A percentile compares a stretch with the other conserved stretches of the same genome.
These are phyloP conservation scores for Pangasius djambal DNA, from an alignment of 2,797 vertebrate species.

Conservation along the genomic window DNA sequence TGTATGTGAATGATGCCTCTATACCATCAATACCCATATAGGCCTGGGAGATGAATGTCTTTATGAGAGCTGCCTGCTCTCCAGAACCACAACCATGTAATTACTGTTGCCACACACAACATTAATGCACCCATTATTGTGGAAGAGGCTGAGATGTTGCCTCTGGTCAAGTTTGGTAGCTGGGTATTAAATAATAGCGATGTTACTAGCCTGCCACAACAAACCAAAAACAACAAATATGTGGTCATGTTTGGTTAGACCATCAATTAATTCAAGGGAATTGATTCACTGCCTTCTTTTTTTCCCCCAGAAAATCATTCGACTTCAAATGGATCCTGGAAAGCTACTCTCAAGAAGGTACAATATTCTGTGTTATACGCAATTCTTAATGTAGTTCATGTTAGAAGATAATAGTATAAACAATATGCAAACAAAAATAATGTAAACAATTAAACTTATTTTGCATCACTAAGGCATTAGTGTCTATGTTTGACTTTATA, in stretches of 20 bases:
- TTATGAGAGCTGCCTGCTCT: conserved; percentile 35
- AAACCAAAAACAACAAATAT: neutral
- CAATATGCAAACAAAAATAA: neutral
- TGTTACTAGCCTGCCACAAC: neutral
- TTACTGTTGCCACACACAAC: conserved; percentile 40
- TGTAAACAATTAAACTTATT: neutral
- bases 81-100: conserved; percentile 42
- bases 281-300: neutral
- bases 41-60: conserved; percentile 41
- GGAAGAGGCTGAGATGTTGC: conserved; percentile 10
- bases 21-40: conserved; percentile 53
- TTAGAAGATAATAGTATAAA: neutral
- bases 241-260: conserved; percentile 1
- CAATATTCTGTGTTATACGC: conserved; percentile 41
- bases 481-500: neutral
- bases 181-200: conserved; percentile 4
- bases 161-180: conserved; percentile 19
- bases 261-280: neutral
- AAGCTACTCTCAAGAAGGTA: conserved; percentile 66
- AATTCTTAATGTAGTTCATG: neutral
- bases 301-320: conserved; percentile 35
- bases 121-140: conserved; percentile 40
- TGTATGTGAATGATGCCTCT: conserved; percentile 62
- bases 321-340: conserved; percentile 59
- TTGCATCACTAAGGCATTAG: too few species aligned